Evolutionary conservation across 2,113 vertebrate genomes (phyloP).

Genomic region (Oenanthe oenanthe): DNA sequence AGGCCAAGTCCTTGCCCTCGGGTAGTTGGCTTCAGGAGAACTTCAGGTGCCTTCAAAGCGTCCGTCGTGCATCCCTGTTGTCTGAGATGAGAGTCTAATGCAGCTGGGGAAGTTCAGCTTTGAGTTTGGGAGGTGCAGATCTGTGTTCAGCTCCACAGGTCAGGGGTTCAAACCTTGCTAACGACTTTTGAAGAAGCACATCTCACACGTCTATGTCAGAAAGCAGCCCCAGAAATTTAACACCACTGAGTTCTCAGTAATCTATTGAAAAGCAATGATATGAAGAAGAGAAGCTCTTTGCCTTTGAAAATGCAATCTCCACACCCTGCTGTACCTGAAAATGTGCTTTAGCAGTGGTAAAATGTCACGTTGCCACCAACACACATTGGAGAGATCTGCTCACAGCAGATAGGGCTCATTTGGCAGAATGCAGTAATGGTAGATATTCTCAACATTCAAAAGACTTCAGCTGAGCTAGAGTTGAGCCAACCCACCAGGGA

Average conservation of each 20-base stretch:
- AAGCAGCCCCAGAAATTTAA: constrained; percentile 37
- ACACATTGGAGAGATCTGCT: not conserved
- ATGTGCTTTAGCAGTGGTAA: not conserved
- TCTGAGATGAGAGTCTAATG: constrained; percentile 49
- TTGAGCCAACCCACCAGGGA: not conserved
- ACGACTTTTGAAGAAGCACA: constrained; percentile 30
- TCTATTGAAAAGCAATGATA: constrained; percentile 17
- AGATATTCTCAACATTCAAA: not conserved
- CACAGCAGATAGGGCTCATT: not conserved
- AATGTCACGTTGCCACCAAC: not conserved
- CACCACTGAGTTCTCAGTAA: not conserved
- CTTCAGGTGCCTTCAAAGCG: constrained; percentile 54
- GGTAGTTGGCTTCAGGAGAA: constrained; percentile 40
- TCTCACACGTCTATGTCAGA: not conserved
- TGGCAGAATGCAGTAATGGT: not conserved
- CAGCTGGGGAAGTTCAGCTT: constrained; percentile 39
- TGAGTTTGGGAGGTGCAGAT: constrained; percentile 46
- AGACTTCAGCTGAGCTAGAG: not conserved
- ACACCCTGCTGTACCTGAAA: constrained; percentile 12
- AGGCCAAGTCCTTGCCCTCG: constrained; percentile 59
- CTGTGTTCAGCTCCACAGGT: constrained; percentile 32
- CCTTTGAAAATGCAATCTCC: constrained; percentile 17
- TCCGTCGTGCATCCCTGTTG: not conserved
- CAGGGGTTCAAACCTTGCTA: constrained; percentile 55
- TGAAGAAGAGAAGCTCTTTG: not conserved